Base-by-base conservation (phyloP, 2,113 vertebrate genomes). In the Oryzias celebensis region DNA sequence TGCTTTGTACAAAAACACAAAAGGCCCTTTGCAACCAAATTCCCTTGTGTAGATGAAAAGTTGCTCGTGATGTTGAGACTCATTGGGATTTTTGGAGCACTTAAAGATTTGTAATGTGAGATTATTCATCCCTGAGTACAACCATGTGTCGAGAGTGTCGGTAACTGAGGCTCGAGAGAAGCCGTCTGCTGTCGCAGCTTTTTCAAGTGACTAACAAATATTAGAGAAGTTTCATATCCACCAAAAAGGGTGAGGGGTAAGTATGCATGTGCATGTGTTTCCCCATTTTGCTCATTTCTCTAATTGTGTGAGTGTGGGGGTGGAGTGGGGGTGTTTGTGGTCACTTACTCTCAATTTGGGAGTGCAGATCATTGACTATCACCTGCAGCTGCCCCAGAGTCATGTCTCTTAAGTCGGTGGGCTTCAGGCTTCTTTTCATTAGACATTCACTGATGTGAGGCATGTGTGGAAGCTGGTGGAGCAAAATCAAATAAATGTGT, bases 291-390 rank as follows among this genome's bases (percentile, higher is more conserved):
- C 71, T 82, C 76, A 83, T 85, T 58, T 78, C 59, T 66, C 58
- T 66, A 28, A 64, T 20, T 1, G 4, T 62, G 36, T 47, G 24
- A 54, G 57, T 57, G 10, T 63, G 51, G 65, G 52, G 69, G 71
- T 44, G 16, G 63, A 44, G 44, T 41, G 16, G 63, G 47, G 44
- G 43, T 55, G 22, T 24, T 0, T 62, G 51, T 26, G 54, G 58
- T 58, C 15, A 63, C 94, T 95, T 89, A 99, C 97, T 98, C 83
- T 99, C 97, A 60, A 99, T 99, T 89, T 99, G 97, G 73, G 97
- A 99, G 87, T 99, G 97, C 50, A 99, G 94, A 82, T 99, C 97
- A 5, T 98, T 98, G 86, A 98, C 97, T 56, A 99, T 99, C 85
- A 99, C 97, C 78, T 98, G 96, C 10, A 99, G 95, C 88, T 99